Evolutionary conservation across 2,888 invertebrate genomes (phyloP).

Genomic region (Gisinianus flammeolus): DNA sequence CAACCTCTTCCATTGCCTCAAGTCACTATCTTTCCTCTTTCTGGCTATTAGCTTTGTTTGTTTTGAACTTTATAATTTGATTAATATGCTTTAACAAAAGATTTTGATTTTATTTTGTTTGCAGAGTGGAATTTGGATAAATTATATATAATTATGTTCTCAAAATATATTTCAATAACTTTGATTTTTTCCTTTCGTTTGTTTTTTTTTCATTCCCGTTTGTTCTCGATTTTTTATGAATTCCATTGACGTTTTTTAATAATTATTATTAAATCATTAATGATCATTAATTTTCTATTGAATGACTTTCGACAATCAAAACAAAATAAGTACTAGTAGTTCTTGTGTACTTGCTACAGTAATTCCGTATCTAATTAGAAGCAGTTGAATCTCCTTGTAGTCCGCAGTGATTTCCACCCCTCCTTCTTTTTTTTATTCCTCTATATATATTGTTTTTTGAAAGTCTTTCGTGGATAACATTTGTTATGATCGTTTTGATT

Average conservation of each 20-base stretch:
- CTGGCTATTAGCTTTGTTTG: conserved; percentile 32
- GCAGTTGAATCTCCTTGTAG: neutral
- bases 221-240: neutral
- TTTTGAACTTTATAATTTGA: conserved; percentile 1
- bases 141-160: neutral
- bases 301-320: no score
- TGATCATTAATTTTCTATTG: neutral
- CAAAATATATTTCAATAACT: neutral
- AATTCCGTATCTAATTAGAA: no score
- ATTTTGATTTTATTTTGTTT: neutral
- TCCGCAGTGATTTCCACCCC: neutral
- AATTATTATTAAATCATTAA: neutral
- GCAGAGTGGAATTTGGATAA: neutral
- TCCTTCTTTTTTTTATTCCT: neutral
- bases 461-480: neutral
- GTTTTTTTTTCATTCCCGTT: neutral
- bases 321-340: no score
- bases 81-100: no score
- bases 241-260: neutral
- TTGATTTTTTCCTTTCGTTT: neutral
- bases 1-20: conserved; percentile 58
- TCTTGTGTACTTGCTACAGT: no score
- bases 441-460: neutral
- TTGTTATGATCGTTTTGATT: conserved; percentile 34
- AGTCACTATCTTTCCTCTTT: conserved; percentile 54